phyloP scores from a whole-genome alignment of 53 echinoderm and acorn worm genomes.

The Holothuria leucospilota region DNA sequence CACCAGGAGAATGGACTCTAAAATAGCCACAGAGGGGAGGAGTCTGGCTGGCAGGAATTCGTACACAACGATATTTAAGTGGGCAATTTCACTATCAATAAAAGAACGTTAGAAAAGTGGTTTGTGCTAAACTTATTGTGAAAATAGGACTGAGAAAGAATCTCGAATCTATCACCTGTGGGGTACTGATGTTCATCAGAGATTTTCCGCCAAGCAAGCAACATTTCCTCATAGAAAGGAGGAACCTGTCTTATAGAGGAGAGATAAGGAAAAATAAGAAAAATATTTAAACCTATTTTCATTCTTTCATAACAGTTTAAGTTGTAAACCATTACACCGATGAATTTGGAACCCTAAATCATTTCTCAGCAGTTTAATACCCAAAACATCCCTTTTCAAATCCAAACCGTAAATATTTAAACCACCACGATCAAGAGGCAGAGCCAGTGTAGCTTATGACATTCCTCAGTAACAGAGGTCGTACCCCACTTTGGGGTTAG shows the following conservation, averaged over 20 bases:
- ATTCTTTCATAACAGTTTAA: slow-evolving; percentile 22
- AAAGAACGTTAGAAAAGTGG: too few species aligned
- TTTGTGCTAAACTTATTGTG: too few species aligned
- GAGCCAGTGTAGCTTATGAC: background rate
- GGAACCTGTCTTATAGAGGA: too few species aligned
- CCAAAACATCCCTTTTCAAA: slow-evolving; percentile 8
- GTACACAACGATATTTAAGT: too few species aligned
- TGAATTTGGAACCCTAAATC: background rate
- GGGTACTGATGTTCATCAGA: background rate
- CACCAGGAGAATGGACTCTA: too few species aligned
- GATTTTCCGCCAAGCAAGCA: too few species aligned
- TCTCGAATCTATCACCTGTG: background rate
- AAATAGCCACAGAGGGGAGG: too few species aligned
- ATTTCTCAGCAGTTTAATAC: slow-evolving; percentile 4
- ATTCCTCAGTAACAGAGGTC: background rate
- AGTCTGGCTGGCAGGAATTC: too few species aligned
- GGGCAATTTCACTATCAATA: too few species aligned
- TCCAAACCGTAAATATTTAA: background rate
- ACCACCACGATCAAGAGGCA: background rate
- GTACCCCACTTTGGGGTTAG: slow-evolving; percentile 7
- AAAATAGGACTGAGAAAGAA: slow-evolving; percentile 27
- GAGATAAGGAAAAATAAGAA: background rate
- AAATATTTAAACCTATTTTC: slow-evolving; percentile 10
- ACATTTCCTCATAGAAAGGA: too few species aligned
- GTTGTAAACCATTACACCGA: background rate